Base-by-base conservation (phyloP, 2,888 invertebrate species). In the Gasteruption jaculator region DNA sequence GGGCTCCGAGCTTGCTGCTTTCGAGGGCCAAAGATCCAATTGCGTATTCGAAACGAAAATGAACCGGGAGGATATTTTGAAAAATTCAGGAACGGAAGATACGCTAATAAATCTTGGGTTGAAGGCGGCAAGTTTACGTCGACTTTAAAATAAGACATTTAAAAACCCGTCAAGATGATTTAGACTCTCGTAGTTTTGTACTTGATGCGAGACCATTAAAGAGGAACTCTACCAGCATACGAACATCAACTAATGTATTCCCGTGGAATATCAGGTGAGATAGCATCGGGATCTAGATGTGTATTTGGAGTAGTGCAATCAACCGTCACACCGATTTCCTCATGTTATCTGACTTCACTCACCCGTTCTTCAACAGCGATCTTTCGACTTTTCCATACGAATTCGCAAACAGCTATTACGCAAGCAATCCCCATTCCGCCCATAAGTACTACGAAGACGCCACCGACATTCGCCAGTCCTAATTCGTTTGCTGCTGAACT, bases 371-470 rank as follows among this genome's bases (percentile, higher is more conserved):
- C 90, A 39, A 89, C 86, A 30, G 92, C 91, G 36, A 91, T 87
- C 73, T 92, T 91, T 63, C 91, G 79, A 29, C 91, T 89, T 73
- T 93, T 94, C 92, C 92, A 93, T 12, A 92, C 87, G 71, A 96
- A 95, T 72, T 96, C 95, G 67, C 91, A 87, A 45, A 96, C 89
- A 11, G 95, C 93, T 56, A 93, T 89, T 49, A 92, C 86, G 65
- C 91, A 89, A 4, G 93, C 91, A 31, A 92, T 85, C 4, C 88
- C 88, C 84, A 89, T 86, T 3, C 93, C 93, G 22, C 88, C 89
- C 83, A 93, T 87, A 38, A 95, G 78, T 1, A 95, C 92, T n/a
- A 94, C 91, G 71, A 95, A 95, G 4, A 94, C 93, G 4, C 94
- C 94, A 25, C 94, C 94, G 16, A 94, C 93, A 73, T 97, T 96